Evolutionary conservation across 2,113 vertebrate species (phyloP).

Genomic region (Trachemys scripta): DNA sequence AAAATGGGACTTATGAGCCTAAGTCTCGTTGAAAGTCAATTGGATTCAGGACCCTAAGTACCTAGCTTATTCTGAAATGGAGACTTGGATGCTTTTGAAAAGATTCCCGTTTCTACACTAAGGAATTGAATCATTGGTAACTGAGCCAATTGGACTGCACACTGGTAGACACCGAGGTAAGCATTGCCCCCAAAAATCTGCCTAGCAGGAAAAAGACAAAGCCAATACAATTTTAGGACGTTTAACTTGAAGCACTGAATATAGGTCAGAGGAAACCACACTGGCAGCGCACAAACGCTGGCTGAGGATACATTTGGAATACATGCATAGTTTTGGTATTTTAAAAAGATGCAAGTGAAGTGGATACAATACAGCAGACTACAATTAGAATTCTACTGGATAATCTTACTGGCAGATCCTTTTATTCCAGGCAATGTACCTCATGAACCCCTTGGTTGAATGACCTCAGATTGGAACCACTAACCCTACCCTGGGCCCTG

Average conservation of each 20-base stretch:
- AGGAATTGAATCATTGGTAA: not conserved
- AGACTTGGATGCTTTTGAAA: not conserved
- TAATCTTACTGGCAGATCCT: not conserved
- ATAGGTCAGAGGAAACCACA: not conserved
- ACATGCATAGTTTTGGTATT: fast-evolving
- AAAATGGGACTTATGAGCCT: not conserved
- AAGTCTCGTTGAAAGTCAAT: not conserved
- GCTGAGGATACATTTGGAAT: not conserved
- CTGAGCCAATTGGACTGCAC: fast-evolving
- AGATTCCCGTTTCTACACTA: not conserved
- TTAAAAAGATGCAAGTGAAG: not conserved
- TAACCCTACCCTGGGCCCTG: not conserved
- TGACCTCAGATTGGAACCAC: not conserved
- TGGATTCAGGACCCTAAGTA: not conserved
- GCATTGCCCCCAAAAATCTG: not conserved
- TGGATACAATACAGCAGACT: not conserved
- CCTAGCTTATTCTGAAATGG: not conserved
- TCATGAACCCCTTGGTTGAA: not conserved
- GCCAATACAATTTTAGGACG: not conserved
- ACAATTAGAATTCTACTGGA: not conserved
- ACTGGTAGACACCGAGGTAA: not conserved
- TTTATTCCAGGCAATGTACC: not conserved
- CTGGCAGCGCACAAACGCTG: fast-evolving
- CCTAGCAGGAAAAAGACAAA: not conserved
- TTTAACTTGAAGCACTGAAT: fast-evolving